Conservation (phyloP, 2,113 vertebrate genomes). For the Cyrtonyx montezumae region DNA sequence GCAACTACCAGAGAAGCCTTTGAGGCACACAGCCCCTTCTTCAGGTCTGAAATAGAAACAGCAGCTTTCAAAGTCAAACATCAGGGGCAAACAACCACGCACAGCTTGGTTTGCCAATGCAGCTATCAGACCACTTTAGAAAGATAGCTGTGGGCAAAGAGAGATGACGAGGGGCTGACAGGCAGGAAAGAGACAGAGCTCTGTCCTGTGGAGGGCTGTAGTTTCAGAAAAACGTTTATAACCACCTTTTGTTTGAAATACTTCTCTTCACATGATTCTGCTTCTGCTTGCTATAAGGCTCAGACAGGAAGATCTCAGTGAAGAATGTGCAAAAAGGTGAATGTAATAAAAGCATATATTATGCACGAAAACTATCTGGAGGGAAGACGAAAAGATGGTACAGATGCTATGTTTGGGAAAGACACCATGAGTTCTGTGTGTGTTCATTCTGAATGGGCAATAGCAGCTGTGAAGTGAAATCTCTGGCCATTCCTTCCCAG, state of each 20-base stretch:
- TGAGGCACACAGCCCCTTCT: not conserved
- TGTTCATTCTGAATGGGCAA: not conserved
- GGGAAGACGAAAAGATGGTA: not conserved
- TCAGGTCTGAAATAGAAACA: constrained; percentile 21
- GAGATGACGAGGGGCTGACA: not conserved
- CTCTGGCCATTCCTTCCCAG: not conserved
- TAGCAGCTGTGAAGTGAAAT: not conserved
- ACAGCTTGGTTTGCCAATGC: not conserved
- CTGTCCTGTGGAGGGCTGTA: not conserved
- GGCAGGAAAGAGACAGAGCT: not conserved
- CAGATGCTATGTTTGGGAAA: not conserved
- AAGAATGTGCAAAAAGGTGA: not conserved
- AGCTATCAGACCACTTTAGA: not conserved
- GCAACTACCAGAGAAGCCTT: not conserved
- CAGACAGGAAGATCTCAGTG: not conserved
- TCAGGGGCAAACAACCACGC: not conserved
- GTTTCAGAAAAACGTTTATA: not conserved
- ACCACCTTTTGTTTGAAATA: not conserved
- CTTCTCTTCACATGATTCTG: not conserved
- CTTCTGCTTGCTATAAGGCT: not conserved
- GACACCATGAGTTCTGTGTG: not conserved
- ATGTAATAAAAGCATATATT: not conserved
- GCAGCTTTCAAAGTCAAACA: not conserved
- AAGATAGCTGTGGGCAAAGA: not conserved
- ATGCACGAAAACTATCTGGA: not conserved